Percentiles rank a stretch among this genome's conserved stretches.
These are phyloP conservation scores for Sisor rabdophorus DNA, from an alignment of 2,113 vertebrate species.

Conservation along the genomic window DNA sequence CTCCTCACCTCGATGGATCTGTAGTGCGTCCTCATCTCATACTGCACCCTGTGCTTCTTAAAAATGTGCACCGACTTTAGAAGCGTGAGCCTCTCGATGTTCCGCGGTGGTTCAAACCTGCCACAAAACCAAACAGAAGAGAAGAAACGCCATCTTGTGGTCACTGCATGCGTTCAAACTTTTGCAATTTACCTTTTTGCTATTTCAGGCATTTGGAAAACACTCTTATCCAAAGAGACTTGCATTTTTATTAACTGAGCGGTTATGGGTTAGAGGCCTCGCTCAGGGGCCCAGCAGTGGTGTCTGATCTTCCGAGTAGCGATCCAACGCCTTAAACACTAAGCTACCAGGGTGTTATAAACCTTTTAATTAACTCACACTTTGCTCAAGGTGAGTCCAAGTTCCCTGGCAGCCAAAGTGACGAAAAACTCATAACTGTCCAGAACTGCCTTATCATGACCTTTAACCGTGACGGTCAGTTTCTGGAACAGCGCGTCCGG, in stretches of 20 bases:
- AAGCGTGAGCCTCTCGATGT: conserved; percentile 82
- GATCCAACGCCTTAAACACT: too few relatives aligned
- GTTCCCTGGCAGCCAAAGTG: conserved; percentile 83
- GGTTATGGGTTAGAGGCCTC: too few relatives aligned
- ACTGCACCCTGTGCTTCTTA: conserved; percentile 97
- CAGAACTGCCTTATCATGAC: conserved; percentile 85
- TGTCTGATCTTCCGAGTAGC: too few relatives aligned
- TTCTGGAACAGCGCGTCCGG: conserved; percentile 83
- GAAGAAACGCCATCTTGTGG: neutral
- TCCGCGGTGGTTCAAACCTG: conserved; percentile 78
- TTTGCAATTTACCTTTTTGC: too few relatives aligned
- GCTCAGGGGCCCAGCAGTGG: too few relatives aligned
- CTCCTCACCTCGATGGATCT: conserved; percentile 78
- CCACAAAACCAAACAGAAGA: neutral
- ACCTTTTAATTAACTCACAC: conserved; percentile 77
- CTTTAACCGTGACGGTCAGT: conserved; percentile 84
- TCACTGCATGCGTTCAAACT: neutral
- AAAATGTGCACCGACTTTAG: conserved; percentile 95
- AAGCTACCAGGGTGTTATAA: neutral
- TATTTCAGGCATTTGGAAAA: too few relatives aligned
- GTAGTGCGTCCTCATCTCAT: conserved; percentile 95
- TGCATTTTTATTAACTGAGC: too few relatives aligned
- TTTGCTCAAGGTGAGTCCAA: conserved; percentile 79
- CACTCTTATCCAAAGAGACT: too few relatives aligned
- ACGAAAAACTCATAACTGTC: conserved; percentile 94